Conservation (phyloP, 2,888 invertebrate species). For the Lepidonotus clava region DNA sequence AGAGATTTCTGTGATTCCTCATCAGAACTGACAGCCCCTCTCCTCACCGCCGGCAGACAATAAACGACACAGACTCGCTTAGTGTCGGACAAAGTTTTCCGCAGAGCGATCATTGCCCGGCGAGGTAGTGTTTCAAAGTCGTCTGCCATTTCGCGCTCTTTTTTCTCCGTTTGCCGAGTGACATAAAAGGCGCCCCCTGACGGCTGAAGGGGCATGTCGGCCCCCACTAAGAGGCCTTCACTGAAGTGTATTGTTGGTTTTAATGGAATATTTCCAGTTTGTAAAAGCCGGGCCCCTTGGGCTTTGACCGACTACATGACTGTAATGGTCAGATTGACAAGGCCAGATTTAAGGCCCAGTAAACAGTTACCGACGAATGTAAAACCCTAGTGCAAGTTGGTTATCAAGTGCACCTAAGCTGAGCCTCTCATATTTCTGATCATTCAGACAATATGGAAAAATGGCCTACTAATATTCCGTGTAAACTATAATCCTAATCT, state of each 20-base stretch:
- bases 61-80: neutral
- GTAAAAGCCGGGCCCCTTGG: too few relatives aligned
- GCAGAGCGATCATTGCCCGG: neutral
- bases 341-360: too few relatives aligned
- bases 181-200: neutral
- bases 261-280: neutral
- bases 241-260: neutral
- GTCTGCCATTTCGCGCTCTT: neutral
- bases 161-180: neutral
- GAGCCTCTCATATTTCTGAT: too few relatives aligned
- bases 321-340: too few relatives aligned
- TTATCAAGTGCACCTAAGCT: too few relatives aligned
- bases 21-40: neutral
- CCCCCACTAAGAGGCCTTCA: neutral
- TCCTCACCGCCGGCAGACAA: neutral
- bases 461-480: too few relatives aligned
- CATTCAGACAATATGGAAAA: too few relatives aligned
- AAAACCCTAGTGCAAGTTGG: too few relatives aligned
- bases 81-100: neutral
- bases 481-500: too few relatives aligned
- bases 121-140: neutral
- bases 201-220: neutral
- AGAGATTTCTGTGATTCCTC: conserved; percentile 7
- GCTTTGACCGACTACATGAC: too few relatives aligned
- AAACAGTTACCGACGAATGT: too few relatives aligned